Conservation (phyloP, 2,113 vertebrate genomes). For the Oreochromis niloticus region DNA sequence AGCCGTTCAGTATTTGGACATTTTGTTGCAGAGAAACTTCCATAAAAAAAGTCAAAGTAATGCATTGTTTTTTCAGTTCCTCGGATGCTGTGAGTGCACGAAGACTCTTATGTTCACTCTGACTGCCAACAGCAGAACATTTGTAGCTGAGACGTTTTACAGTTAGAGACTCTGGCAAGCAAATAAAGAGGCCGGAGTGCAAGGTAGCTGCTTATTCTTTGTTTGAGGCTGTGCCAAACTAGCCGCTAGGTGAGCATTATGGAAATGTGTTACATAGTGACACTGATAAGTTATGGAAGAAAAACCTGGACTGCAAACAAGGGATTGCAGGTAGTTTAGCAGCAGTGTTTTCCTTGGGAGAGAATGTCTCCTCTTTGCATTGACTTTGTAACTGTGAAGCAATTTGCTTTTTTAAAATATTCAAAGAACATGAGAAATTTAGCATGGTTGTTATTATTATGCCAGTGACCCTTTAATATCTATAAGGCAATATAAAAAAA, state of each 20-base stretch:
- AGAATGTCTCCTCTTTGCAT: not conserved
- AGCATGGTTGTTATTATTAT: not conserved
- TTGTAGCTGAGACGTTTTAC: not conserved
- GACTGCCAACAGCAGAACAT: not conserved
- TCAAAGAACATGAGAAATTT: not conserved
- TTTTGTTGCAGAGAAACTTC: not conserved
- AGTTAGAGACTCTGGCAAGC: not conserved
- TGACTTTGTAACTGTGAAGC: not conserved
- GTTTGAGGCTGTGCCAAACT: not conserved
- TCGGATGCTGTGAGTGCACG: not conserved
- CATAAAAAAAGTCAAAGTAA: not conserved
- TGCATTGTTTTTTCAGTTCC: not conserved
- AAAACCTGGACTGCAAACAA: not conserved
- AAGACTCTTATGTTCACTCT: not conserved
- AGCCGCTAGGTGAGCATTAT: not conserved
- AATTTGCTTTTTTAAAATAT: rapidly evolving
- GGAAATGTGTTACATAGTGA: not conserved
- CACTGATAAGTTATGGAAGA: not conserved
- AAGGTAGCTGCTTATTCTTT: not conserved
- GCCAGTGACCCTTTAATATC: not conserved
- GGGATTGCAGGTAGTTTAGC: not conserved
- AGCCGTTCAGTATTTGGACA: not conserved
- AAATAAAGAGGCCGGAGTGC: not conserved
- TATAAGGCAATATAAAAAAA: not conserved
- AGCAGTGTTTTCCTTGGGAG: not conserved